Percentiles rank a stretch among this genome's conserved stretches.
Evolutionary conservation across 2,888 invertebrate genomes (phyloP).

Genomic region (Clostera curtula): DNA sequence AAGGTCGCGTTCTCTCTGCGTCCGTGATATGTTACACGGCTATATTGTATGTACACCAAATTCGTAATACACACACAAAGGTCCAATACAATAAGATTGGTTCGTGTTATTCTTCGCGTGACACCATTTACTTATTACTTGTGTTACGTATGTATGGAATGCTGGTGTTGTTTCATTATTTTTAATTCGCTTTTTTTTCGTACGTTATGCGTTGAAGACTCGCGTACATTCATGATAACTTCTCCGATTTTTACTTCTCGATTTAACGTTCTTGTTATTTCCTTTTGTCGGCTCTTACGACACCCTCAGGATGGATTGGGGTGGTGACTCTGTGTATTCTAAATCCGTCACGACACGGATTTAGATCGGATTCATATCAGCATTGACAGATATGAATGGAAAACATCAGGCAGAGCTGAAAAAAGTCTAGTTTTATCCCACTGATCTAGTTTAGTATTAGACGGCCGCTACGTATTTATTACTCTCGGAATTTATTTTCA

Average conservation of each 20-base stretch:
- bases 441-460: conserved; percentile 26
- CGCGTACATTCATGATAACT: not conserved
- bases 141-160: conserved; percentile 27
- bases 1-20: conserved; percentile 42
- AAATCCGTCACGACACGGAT: no score
- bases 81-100: conserved; percentile 20
- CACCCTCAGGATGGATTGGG: no score
- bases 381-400: no score
- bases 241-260: no score
- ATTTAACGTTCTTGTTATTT: no score
- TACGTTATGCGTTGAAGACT: no score
- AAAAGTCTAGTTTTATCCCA: conserved; percentile 22
- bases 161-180: conserved; percentile 21
- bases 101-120: conserved; percentile 29
- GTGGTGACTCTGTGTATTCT: no score
- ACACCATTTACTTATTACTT: conserved; percentile 26
- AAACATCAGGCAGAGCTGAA: conserved; percentile 18
- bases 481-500: conserved; percentile 28
- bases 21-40: conserved; percentile 27
- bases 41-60: conserved; percentile 18
- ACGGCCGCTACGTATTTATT: conserved; percentile 31
- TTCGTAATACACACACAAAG: conserved; percentile 10
- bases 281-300: no score
- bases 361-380: no score
- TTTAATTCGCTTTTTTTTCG: conserved; percentile 11